Evolutionary conservation across 2,888 invertebrate species (phyloP).

Genomic region (Chrysolina haemoptera): DNA sequence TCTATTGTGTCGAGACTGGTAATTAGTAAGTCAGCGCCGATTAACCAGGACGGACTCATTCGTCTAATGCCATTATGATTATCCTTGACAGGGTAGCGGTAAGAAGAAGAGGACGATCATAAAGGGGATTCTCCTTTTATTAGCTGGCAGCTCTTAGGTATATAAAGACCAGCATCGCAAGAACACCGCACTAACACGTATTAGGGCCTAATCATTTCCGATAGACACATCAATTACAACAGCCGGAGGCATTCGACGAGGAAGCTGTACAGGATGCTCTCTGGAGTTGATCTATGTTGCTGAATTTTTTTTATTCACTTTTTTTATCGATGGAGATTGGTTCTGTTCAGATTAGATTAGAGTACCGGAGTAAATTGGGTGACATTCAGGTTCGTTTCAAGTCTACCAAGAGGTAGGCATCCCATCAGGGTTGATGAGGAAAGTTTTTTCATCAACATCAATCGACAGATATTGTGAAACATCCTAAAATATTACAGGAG

Average conservation of each 20-base stretch:
- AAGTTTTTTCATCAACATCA: too few species aligned
- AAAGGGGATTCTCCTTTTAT: slow-evolving; percentile 40
- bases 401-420: too few species aligned
- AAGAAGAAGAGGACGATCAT: slow-evolving; percentile 56
- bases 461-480: too few species aligned
- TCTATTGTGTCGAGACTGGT: slow-evolving; percentile 64
- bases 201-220: slow-evolving; percentile 43
- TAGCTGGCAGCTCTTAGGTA: slow-evolving; percentile 30
- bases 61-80: slow-evolving; percentile 70
- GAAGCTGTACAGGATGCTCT: background rate
- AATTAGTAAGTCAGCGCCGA: slow-evolving; percentile 70
- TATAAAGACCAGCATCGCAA: slow-evolving; percentile 38
- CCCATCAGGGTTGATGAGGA: too few species aligned
- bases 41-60: slow-evolving; percentile 70
- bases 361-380: too few species aligned
- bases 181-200: slow-evolving; percentile 32
- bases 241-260: slow-evolving; percentile 17
- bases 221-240: slow-evolving; percentile 41
- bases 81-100: slow-evolving; percentile 65
- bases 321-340: too few species aligned
- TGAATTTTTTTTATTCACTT: too few species aligned
- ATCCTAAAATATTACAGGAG: too few species aligned
- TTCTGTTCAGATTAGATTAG: too few species aligned
- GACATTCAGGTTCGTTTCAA: too few species aligned
- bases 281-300: background rate